Evolutionary conservation across 2,797 vertebrate species (phyloP), one percentile per base, ranked within the genome.

Genomic region (Limnodromus scolopaceus): DNA sequence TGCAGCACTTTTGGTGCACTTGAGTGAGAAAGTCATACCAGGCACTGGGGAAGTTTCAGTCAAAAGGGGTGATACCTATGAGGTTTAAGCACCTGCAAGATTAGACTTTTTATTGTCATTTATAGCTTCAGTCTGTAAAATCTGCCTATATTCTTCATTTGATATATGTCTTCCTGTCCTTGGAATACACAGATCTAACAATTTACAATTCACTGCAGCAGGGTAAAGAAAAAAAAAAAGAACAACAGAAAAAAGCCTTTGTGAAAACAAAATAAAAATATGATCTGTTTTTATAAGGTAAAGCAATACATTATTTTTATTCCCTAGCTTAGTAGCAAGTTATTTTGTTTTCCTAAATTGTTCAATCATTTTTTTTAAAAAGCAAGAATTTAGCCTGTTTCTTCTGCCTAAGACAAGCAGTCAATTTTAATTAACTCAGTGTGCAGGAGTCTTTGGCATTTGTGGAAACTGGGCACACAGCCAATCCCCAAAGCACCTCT

Each of bases 371-470:
- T 95, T 95, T 95, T 97, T 91, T 87, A 97, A 96, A 71, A 96
- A 97, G 89, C 32, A n/a, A 18, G 93, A 96, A 96, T 97, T 90
- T 96, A 95, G 65, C 54, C 80, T 92, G 79, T 92, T 98, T 97
- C 95, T 97, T 98, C 96, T 96, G 76, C 78, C 85, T 97, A 97
- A 97, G 97, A 98, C 97, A 98, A 98, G 96, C 97, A 98, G 97
- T 98, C 98, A 98, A 98, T 98, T 98, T 98, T 98, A 98, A 98
- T 98, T 98, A 98, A 98, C 97, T 98, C 86, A 54, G 43, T 90
- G 77, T 96, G 93, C 88, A 96, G 87, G 92, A 98, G 83, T 86
- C 79, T 96, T 94, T 98, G 97, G 96, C 96, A 96, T 97, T 97
- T 97, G 93, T 97, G 89, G 89, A 98, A 97, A 95, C 94, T 91